Base-by-base conservation (phyloP, 1,140 invertebrate species). In the Drosophila virilis region DNA sequence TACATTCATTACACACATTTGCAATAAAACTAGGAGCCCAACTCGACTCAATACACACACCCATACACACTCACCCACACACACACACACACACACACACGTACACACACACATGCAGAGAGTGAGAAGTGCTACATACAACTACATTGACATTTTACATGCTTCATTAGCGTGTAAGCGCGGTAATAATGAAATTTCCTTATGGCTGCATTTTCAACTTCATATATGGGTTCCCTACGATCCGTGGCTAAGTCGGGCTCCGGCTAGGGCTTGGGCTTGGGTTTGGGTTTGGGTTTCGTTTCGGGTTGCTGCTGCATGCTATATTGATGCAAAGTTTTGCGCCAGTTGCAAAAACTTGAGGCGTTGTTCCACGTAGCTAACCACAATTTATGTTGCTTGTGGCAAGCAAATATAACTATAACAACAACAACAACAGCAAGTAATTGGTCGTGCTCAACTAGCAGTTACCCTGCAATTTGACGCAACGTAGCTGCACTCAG, bases 141-240 rank as follows among this genome's bases (percentile, higher is more conserved):
- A 78, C 78, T 75, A 88, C 84, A 89, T 88, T 88, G 84, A 88
- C 77, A 88, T 80, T 88, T 89, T 88, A 88, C 84, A 88, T 88
- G 84, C 84, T 88, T 88, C 84, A 88, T 88, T 89, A 88, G 84
- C 84, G 84, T 88, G 85, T 89, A 88, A 89, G 77, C 84, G 85
- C 84, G 83, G 84, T 88, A 88, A 88, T 88, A 88, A 88, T 89
- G 84, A 88, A 89, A 88, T 88, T 88, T 88, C 84, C 84, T 89
- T 89, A 88, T 84, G 84, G 80, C 84, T 88, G 84, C 84, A 75
- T 84, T 80, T 77, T 42, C 64, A 84, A 62, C 81, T 68, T 59
- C 72, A 52, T 45, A 50, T 65, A 38, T 74, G 40, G 50, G 8
- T 28, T 28, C 22, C 22, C 22, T 28, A 28, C 22, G 22, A 28